These are phyloP conservation scores for Danio tinwini DNA, from an alignment of 2,797 vertebrate genomes.

Conservation along the genomic window DNA sequence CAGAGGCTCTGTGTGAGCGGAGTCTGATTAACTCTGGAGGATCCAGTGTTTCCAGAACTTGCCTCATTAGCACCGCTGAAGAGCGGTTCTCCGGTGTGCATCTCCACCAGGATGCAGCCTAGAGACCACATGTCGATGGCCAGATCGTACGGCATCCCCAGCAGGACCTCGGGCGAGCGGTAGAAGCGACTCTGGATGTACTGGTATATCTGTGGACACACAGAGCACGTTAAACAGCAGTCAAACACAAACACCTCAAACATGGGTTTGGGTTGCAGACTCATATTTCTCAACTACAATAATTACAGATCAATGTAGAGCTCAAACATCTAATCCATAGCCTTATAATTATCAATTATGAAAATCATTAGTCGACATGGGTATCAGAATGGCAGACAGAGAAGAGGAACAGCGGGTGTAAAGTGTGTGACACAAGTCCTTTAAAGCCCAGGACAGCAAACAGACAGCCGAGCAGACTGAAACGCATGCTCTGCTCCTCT, in stretches of 20 bases:
- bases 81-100: conserved; percentile 92
- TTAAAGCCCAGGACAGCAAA: no score
- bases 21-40: neutral
- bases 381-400: no score
- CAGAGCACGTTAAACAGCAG: no score
- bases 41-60: neutral
- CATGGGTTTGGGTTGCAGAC: no score
- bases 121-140: conserved; percentile 94
- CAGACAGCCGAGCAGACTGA: no score
- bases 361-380: no score
- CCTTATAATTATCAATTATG: no score
- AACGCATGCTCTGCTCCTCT: no score
- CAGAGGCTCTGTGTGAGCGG: neutral
- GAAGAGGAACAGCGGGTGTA: no score
- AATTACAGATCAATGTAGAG: no score
- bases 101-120: conserved; percentile 91
- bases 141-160: conserved; percentile 93
- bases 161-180: conserved; percentile 91
- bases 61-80: conserved; percentile 94
- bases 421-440: no score
- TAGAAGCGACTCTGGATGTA: conserved; percentile 95
- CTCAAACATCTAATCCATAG: no score
- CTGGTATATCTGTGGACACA: conserved; percentile 84
- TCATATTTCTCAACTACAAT: neutral
- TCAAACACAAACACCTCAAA: conserved; percentile 54